Evolutionary conservation across 2,797 vertebrate species (phyloP).

Genomic region (Iguana delicatissima): DNA sequence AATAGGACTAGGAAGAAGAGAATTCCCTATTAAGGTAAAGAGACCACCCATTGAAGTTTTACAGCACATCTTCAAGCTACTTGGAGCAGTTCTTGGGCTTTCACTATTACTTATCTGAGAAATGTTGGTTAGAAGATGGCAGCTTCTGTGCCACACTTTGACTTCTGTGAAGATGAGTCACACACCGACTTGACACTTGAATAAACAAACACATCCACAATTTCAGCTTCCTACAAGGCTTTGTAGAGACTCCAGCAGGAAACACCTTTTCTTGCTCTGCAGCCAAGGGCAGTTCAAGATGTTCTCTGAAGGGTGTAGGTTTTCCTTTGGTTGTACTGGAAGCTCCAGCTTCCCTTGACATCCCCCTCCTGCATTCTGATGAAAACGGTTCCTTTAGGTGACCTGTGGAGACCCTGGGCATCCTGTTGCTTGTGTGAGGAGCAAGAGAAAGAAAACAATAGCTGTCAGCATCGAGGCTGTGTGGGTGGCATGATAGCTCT

Average conservation of each 20-base stretch:
- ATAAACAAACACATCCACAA: constrained; percentile 48
- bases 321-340: constrained; percentile 68
- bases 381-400: constrained; percentile 59
- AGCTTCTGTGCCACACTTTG: constrained; percentile 15
- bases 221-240: constrained; percentile 52
- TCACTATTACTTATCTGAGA: not conserved
- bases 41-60: not conserved
- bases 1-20: not conserved
- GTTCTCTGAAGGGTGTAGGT: constrained; percentile 58
- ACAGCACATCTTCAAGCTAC: not conserved
- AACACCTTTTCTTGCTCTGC: constrained; percentile 55
- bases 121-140: not conserved
- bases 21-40: not conserved
- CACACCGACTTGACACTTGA: constrained; percentile 16
- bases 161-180: constrained; percentile 32
- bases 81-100: not conserved
- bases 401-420: constrained; percentile 67
- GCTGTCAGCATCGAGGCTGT: constrained; percentile 62
- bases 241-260: constrained; percentile 66
- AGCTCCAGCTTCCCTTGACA: constrained; percentile 69
- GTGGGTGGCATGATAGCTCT: constrained; percentile 72
- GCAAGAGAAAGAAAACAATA: constrained; percentile 66
- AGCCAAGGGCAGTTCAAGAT: constrained; percentile 76
- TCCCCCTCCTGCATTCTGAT: not conserved
- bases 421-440: constrained; percentile 72